These are phyloP conservation scores for Hemistola chrysoprasaria DNA, from an alignment of 2,888 invertebrate species.

Conservation along the genomic window DNA sequence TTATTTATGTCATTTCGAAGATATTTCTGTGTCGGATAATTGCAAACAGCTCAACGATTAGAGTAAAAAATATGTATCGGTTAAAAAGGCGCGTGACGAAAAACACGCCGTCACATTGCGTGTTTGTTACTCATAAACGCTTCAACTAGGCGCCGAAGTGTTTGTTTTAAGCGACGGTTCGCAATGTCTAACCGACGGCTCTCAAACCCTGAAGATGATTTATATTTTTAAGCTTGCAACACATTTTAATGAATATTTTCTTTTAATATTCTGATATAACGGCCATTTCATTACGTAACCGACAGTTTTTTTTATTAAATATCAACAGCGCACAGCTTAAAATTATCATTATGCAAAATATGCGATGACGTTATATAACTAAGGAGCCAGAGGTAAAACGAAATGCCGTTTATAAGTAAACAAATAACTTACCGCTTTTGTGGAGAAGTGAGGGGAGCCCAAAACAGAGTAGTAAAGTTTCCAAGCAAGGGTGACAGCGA, in stretches of 20 bases:
- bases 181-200: no score
- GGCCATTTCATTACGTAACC: no score
- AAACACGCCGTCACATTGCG: conserved; percentile 33
- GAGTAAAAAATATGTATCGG: no score
- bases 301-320: no score
- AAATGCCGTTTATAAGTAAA: conserved; percentile 41
- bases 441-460: conserved; percentile 39
- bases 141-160: conserved; percentile 41
- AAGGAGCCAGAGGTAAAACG: conserved; percentile 36
- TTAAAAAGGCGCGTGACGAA: conserved; percentile 22
- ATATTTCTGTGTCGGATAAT: conserved; percentile 23
- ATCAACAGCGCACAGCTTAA: no score
- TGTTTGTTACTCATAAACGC: conserved; percentile 35
- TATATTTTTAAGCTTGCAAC: no score
- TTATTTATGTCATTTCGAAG: no score
- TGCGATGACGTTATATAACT: conserved; percentile 59
- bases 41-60: conserved; percentile 25
- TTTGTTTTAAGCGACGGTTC: conserved; percentile 39
- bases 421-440: conserved; percentile 61
- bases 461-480: conserved; percentile 28
- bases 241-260: no score
- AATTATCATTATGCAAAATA: conserved; percentile 26
- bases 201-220: no score
- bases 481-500: conserved; percentile 12
- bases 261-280: no score